Evolutionary conservation across 2,113 vertebrate species (phyloP), one percentile per base, ranked within the genome.

Genomic region (Oophaga pumilio): DNA sequence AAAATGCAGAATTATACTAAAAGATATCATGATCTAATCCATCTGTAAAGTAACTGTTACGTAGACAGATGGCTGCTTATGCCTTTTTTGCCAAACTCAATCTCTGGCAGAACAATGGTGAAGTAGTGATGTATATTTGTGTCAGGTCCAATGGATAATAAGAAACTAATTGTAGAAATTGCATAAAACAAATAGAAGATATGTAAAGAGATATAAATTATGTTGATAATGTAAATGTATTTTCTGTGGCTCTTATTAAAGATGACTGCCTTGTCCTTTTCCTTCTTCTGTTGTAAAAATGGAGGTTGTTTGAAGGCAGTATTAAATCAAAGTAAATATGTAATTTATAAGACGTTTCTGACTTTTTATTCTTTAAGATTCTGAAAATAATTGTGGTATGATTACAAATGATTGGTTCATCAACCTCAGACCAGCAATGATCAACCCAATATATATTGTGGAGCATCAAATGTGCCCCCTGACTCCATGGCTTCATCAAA

Each of bases 241-340:
- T 87, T 74, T 76, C n/a, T 84, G 86, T 83, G 86, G 50, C 26
- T 80, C 69, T 60, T 62, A 57, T 66, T 60, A 76, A 22, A 59
- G 80, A 66, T 88, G 49, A 56, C 53, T 88, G 49, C 76, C 86
- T 56, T 74, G 22, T 84, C 26, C 26, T 62, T 74, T 74, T 64
- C 12, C 86, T 82, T 80, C 43, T 66, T 80, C 43, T 66, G 68
- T 76, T 83, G 69, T 76, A 56, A 76, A 76, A 68, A 82, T 56
- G 79, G 59, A 82, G 57, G 43, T 66, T 62, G 71, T 77, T 50
- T 66, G 74, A 83, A 33, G 33, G 22, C 80, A 84, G 60, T 68
- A 88, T 88, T 87, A 62, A 83, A 52, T 76, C 80, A 10, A 83
- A 88, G 49, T 88, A 88, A 83, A 88, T 18, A 68, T 74, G 66